Base-by-base conservation (phyloP, 2,113 vertebrate species). In the Pygoscelis antarcticus region DNA sequence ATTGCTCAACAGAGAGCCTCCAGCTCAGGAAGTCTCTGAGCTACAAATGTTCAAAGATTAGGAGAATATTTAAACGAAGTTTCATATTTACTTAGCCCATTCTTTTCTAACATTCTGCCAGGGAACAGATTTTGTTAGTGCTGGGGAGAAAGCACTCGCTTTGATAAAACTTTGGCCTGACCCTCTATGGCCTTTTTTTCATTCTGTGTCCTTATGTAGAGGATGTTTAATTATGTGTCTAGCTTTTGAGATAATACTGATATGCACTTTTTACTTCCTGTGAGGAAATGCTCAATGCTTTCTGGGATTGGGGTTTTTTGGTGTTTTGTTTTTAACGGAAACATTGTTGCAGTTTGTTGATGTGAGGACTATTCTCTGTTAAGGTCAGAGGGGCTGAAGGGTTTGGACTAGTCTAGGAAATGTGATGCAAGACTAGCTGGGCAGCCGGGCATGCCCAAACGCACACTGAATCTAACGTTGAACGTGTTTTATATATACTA, bases 171-270 rank as follows among this genome's bases (percentile, higher is more conserved):
- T 87, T 87, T 70, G 81, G 21, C 78, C 74, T 96, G 91, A 88
- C 71, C 90, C 23, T 42, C 61, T 78, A 36, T n/a, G 22, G 32
- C 77, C 47, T 36, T 83, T 91, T 60, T 90, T 55, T 49, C 69
- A 16, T 68, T 87, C 36, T 85, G 47, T 75, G 81, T 84, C 65
- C 74, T 61, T 64, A 68, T 72, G 74, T 8, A 91, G 77, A 87
- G 86, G 83, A 91, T 93, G 83, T 90, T 95, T 93, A 92, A 95
- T 89, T 90, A 87, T 54, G 52, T 10, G 4, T 83, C 90, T 86
- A 83, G 83, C 68, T 97, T 95, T 92, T 76, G 61, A 89, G 87
- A 87, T 61, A 97, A 85, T 70, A 57, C 57, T 44, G 70, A 91
- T 91, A 71, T 1, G 65, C 57, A 21, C 54, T 85, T 91, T 81